phyloP scores from a whole-genome alignment of 2,888 invertebrate genomes.

The Lasioglossum figueresi region DNA sequence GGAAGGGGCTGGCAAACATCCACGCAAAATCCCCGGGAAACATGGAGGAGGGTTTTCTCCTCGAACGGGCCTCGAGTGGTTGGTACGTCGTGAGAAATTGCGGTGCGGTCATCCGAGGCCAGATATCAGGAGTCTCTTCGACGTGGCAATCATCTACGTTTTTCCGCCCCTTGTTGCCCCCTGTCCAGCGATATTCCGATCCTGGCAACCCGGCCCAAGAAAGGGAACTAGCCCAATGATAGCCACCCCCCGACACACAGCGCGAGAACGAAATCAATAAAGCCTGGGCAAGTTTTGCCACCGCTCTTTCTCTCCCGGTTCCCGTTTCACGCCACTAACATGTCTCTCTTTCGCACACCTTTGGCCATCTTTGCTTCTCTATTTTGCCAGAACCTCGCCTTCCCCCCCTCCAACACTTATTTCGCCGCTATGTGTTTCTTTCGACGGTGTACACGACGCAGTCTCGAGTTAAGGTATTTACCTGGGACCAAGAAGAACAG shows the following conservation, averaged over 20 bases:
- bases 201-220: constrained; percentile 35
- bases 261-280: constrained; percentile 70
- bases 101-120: constrained; percentile 32
- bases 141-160: constrained; percentile 41
- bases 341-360: background rate
- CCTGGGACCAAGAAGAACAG: background rate
- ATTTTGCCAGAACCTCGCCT: background rate
- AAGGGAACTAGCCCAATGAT: constrained; percentile 66
- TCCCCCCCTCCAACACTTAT: no score
- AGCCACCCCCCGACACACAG: constrained; percentile 55
- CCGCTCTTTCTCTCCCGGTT: constrained; percentile 34
- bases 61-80: constrained; percentile 28
- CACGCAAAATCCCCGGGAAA: constrained; percentile 15
- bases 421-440: background rate
- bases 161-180: background rate
- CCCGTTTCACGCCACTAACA: background rate
- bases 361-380: background rate
- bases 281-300: constrained; percentile 55
- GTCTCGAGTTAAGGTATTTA: background rate
- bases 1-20: constrained; percentile 17
- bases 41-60: constrained; percentile 13
- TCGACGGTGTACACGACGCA: background rate
- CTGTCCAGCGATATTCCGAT: background rate
- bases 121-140: constrained; percentile 48
- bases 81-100: constrained; percentile 59